Evolutionary conservation across 2,113 vertebrate genomes (phyloP).

Genomic region (Pan paniscus): DNA sequence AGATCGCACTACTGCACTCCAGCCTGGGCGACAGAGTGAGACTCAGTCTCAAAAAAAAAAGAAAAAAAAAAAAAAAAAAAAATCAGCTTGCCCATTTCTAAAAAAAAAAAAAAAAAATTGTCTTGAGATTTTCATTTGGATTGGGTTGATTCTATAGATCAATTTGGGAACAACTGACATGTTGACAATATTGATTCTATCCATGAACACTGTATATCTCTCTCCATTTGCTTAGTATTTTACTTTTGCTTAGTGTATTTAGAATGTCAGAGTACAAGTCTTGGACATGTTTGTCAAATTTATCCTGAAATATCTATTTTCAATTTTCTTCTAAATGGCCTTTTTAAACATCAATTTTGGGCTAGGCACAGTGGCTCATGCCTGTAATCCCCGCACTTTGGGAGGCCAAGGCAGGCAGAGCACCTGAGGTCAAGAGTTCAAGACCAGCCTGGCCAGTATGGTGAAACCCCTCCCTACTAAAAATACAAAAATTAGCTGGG

Average conservation of each 20-base stretch:
- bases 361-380: too few species aligned
- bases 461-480: too few species aligned
- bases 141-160: neutral
- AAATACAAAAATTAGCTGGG: too few species aligned
- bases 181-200: rapidly evolving
- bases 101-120: too few species aligned
- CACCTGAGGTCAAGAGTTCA: too few species aligned
- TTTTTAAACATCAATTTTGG: neutral
- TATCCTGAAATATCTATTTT: neutral
- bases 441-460: too few species aligned
- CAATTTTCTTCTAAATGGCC: neutral
- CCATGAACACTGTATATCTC: neutral
- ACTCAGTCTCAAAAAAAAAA: too few species aligned
- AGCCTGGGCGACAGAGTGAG: too few species aligned
- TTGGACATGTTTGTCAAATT: neutral
- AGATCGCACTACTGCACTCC: too few species aligned
- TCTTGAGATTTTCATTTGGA: neutral
- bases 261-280: neutral
- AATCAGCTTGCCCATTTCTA: neutral
- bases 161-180: neutral
- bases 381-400: too few species aligned
- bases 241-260: neutral
- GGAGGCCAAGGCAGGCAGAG: too few species aligned
- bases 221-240: neutral
- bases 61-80: too few species aligned